Evolutionary conservation across 2,797 vertebrate species (phyloP), one percentile per base, ranked within the genome.

Genomic region (Sylvia borin): DNA sequence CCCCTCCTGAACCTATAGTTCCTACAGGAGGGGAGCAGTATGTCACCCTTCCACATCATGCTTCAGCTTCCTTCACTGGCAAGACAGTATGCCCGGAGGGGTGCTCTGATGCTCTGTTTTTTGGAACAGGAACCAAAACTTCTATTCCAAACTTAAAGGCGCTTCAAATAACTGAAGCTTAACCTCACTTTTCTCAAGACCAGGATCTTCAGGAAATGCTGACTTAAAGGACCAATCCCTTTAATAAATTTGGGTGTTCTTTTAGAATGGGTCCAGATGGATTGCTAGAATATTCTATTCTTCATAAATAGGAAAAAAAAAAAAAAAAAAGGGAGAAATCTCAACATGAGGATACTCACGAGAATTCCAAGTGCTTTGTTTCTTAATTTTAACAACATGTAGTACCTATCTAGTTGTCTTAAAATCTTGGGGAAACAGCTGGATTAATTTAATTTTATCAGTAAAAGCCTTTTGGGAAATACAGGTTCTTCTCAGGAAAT

Each of bases 1-100:
- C 13, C 57, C 12, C 8, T 47, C 36, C 74, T 42, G 27, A 77
- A 40, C 45, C 66, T 60, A 62, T 7, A 47, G 15, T 19, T 53
- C 47, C 47, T 45, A 7, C 16, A 26, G 40, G 0, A 77, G 24
- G 14, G 40, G 11, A 32, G 0, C 2, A 70, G 7, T 6, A 25
- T 5, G 2, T 50, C 60, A 57, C 21, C 62, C 26, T 73, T 60
- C 29, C 54, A 53, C 47, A 45, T 62, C 26, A 16, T 10, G 25
- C 47, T 22, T 83, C 76, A 68, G 68, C 34, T 61, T 53, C 47
- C 60, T 57, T 62, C 43, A 6, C 25, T 34, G 42, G 25, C 48
- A 74, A n/a, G 15, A n/a, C 8, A 38, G 13, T 3, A 7, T 42
- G 14, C 45, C 29, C 47, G 34, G 54, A 48, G 38, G 22, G 14